A percentile compares a stretch with the other conserved stretches of the same genome.
These are phyloP conservation scores for Synergus japonicus DNA, from an alignment of 2,888 invertebrate species.

Conservation along the genomic window DNA sequence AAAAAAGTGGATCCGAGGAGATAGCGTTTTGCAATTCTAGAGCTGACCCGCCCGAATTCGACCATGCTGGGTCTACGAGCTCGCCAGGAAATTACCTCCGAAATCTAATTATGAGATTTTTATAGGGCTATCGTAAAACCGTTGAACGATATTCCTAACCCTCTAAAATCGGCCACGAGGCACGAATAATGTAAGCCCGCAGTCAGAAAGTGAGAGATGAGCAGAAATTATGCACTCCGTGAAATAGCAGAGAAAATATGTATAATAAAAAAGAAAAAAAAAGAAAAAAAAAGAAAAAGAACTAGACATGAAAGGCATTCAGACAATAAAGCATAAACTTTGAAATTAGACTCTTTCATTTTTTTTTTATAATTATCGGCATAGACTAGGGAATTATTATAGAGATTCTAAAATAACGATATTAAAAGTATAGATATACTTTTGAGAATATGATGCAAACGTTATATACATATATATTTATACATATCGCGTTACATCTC, in stretches of 20 bases:
- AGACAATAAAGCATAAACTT: background rate
- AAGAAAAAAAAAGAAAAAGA: background rate
- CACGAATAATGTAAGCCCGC: slow-evolving; percentile 36
- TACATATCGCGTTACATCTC: background rate
- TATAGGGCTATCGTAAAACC: slow-evolving; percentile 77
- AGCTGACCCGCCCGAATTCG: background rate
- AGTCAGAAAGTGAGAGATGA: slow-evolving; percentile 50
- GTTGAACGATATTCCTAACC: slow-evolving; percentile 55
- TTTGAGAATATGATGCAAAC: background rate
- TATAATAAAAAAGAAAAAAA: background rate
- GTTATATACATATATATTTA: background rate
- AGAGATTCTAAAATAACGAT: too few species aligned
- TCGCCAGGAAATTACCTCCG: slow-evolving; percentile 73
- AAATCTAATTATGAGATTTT: slow-evolving; percentile 77
- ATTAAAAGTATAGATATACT: slow-evolving; percentile 1
- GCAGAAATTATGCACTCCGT: slow-evolving; percentile 14
- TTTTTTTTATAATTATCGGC: background rate
- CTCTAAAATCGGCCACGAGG: slow-evolving; percentile 53
- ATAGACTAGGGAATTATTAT: background rate
- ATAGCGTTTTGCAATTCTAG: slow-evolving; percentile 60
- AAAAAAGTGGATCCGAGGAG: slow-evolving; percentile 35
- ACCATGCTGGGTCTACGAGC: slow-evolving; percentile 41
- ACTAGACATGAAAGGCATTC: background rate
- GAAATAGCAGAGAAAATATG: background rate
- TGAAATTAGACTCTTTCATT: background rate